Base-by-base conservation (phyloP, 2,113 vertebrate species). In the Nothobranchius kuhntae region DNA sequence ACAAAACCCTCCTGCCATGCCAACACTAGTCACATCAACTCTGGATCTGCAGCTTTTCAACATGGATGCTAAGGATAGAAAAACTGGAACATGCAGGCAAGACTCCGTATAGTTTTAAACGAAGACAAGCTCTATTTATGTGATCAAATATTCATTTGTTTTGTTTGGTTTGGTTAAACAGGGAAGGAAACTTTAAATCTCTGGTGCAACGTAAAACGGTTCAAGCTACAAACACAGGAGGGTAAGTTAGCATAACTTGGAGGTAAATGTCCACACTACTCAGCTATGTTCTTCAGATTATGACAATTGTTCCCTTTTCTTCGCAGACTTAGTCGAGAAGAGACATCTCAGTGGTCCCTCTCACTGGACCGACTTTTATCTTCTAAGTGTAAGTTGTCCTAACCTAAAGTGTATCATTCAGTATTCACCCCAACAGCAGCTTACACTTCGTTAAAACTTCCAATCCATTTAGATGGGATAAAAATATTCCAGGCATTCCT, bases 401-500 rank as follows among this genome's bases (percentile, higher is more conserved):
- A 11, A 7, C 36, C 0, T 56, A 1, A 11, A 21, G 26, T 4
- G 7, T 54, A 10, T 12, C 12, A 8, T 2, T 45, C 7, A 5
- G 0, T 38, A 1, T 59, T 48, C 7, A 7, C 13, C 2, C 1
- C 44, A 6, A 54, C 50, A 17, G 1, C 17, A 36, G 4, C 58
- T 81, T 52, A 81, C 30, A 3, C 30, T 30, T 30, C 30, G 4
- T 24, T 24, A 15, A 0, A 51, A n/a, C 26, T 59, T 0, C 26
- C 6, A 13, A 1, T 8, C 4, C 54, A 12, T 75, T 59, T 38
- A 94, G 93, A 83, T 77, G 93, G 93, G 24, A 87, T 84, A 65
- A 73, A 89, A 38, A 91, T 91, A 46, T 94, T 94, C 80, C 90
- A 91, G 73, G 83, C 89, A 46, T 94, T 94, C 79, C 73, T 94